Conservation (phyloP, 2,888 invertebrate species). For the Rhabditophanes sp. region DNA sequence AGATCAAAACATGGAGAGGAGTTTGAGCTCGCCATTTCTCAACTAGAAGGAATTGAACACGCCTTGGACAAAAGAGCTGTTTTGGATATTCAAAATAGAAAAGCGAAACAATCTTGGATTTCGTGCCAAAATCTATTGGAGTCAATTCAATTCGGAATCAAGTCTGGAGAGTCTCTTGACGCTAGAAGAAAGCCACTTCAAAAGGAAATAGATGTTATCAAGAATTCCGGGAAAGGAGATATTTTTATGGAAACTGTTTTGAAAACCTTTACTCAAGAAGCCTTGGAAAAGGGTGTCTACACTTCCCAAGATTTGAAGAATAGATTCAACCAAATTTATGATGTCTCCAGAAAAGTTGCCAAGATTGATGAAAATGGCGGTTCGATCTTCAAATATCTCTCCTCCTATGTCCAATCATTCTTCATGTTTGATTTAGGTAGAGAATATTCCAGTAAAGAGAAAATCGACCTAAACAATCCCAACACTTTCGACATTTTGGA, state of each 20-base stretch:
- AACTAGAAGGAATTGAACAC: constrained; percentile 61
- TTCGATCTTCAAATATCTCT: constrained; percentile 37
- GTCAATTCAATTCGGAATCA: constrained; percentile 51
- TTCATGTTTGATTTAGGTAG: constrained; percentile 51
- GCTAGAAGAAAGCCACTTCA: constrained; percentile 35
- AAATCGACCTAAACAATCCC: constrained; percentile 55
- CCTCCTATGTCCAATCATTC: constrained; percentile 64
- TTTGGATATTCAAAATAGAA: constrained; percentile 46
- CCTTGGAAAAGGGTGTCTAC: constrained; percentile 64
- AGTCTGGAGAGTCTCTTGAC: constrained; percentile 45
- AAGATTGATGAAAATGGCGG: constrained; percentile 69
- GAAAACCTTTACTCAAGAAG: constrained; percentile 61
- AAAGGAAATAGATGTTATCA: constrained; percentile 53
- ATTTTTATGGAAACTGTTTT: constrained; percentile 61
- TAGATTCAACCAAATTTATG: constrained; percentile 53
- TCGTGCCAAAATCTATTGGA: constrained; percentile 73
- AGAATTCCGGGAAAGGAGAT: constrained; percentile 55
- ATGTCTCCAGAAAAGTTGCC: constrained; percentile 63
- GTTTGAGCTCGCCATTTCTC: constrained; percentile 59
- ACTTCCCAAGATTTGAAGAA: constrained; percentile 71
- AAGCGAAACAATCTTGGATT: constrained; percentile 75
- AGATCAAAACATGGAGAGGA: constrained; percentile 57
- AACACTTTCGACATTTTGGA: constrained; percentile 70
- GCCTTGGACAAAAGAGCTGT: constrained; percentile 53
- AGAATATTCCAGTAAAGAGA: constrained; percentile 59